Base-by-base conservation (phyloP, 2,797 vertebrate genomes). In the Gephyroberyx darwinii region DNA sequence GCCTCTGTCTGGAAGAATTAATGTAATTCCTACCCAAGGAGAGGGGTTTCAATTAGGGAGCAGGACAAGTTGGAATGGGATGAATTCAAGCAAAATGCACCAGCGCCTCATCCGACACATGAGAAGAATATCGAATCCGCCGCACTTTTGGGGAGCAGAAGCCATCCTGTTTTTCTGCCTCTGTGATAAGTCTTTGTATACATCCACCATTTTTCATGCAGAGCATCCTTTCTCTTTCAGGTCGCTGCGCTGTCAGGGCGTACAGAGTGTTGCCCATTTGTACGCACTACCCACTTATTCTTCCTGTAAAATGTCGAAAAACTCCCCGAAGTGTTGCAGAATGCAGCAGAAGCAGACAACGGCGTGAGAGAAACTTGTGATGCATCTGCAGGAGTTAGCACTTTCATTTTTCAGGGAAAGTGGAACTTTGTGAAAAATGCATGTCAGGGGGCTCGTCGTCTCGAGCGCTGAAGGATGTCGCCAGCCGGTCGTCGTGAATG, bases 1-100 rank as follows among this genome's bases (percentile, higher is more conserved):
- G 85, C 90, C 86, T 90, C 76, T 90, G 93, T 94, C 92, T 86
- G 83, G 85, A 82, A 82, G 92, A 94, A 94, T 94, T 88, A 92
- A 93, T 84, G 88, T 65, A 83, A 86, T 85, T 84, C 88, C 83
- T 87, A 91, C 74, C 87, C 77, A 78, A 94, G 85, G 19, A 86
- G 86, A 92, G 86, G 92, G 89, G 16, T 91, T 92, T 84, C 88
- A 92, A 90, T 89, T 83, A 87, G 80, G 52, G 66, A 72, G 76
- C 71, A 54, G 75, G 70, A 69, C 74, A 60, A 81, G 71, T 78
- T 78, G 12, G 48, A 80, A 83, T 50, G 64, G 70, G 69, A 74
- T 72, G 74, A 85, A 85, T 82, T 75, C 50, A 69, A 81, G 77
- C 67, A 78, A 83, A 85, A 72, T 74, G 45, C 65, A 67, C 13